Evolutionary conservation across 2,888 invertebrate species (phyloP).

Genomic region (Volucella bombylans): DNA sequence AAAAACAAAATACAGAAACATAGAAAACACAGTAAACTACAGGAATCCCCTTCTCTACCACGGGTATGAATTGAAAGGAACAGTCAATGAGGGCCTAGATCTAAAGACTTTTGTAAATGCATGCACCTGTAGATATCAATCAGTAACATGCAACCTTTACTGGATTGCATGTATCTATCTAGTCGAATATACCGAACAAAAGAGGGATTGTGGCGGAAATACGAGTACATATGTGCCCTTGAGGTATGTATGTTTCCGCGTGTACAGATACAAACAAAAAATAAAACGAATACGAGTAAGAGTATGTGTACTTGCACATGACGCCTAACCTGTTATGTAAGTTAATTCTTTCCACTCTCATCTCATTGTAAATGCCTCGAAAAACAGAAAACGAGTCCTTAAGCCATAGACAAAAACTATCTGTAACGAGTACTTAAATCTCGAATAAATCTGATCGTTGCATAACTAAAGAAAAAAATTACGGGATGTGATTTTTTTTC

Average conservation of each 20-base stretch:
- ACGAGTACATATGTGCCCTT: constrained; percentile 53
- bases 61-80: no score
- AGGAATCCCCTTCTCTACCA: no score
- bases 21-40: background rate
- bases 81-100: background rate
- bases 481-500: constrained; percentile 12
- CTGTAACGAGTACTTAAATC: no score
- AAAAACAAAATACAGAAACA: background rate
- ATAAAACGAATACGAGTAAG: no score
- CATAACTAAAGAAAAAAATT: constrained; percentile 49
- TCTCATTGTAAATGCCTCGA: constrained; percentile 5
- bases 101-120: constrained; percentile 10
- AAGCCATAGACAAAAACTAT: constrained; percentile 7
- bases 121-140: constrained; percentile 70
- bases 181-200: constrained; percentile 32
- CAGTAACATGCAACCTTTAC: background rate
- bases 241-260: constrained; percentile 54
- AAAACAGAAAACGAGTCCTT: constrained; percentile 49
- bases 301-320: constrained; percentile 25
- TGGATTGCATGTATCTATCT: constrained; percentile 35
- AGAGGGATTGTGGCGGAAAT: constrained; percentile 28
- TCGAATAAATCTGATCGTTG: constrained; percentile 25
- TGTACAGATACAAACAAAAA: constrained; percentile 13
- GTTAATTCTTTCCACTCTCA: constrained; percentile 54
- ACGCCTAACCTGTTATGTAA: constrained; percentile 70